Evolutionary conservation across 2,797 vertebrate species (phyloP).

Genomic region (Onychomys torridus): DNA sequence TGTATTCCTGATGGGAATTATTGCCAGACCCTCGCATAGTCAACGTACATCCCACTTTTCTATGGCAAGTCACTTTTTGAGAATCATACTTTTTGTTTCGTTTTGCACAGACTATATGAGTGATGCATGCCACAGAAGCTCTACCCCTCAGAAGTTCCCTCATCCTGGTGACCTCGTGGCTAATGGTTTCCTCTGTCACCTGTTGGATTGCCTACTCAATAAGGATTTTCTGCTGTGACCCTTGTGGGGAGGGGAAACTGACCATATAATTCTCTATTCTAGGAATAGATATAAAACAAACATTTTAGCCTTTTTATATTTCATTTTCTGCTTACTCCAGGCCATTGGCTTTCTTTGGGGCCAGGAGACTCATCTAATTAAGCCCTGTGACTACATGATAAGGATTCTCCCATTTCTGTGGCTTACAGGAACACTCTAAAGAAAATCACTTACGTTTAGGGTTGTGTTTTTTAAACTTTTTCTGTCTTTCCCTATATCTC

Average conservation of each 20-base stretch:
- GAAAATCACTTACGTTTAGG: conserved; percentile 43
- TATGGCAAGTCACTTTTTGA: conserved; percentile 82
- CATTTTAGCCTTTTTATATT: conserved; percentile 87
- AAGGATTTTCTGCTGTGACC: conserved; percentile 83
- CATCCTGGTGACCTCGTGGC: conserved; percentile 72
- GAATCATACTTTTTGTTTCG: conserved; percentile 61
- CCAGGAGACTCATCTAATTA: conserved; percentile 53
- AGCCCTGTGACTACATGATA: conserved; percentile 51
- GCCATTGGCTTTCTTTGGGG: conserved; percentile 64
- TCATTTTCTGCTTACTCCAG: conserved; percentile 66
- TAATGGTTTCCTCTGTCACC: conserved; percentile 76
- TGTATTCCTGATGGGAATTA: conserved; percentile 76
- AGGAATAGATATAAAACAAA: conserved; percentile 89
- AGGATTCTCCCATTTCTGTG: conserved; percentile 52
- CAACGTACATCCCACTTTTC: conserved; percentile 75
- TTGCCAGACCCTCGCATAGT: conserved; percentile 77
- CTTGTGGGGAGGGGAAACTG: conserved; percentile 87
- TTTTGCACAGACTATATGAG: conserved; percentile 70
- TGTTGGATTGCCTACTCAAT: conserved; percentile 82
- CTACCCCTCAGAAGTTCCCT: conserved; percentile 76
- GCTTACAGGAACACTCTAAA: conserved; percentile 42
- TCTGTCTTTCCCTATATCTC: not conserved
- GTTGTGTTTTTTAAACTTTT: not conserved
- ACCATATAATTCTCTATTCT: conserved; percentile 89
- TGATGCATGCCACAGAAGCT: conserved; percentile 66